phyloP scores from a whole-genome alignment of 2,888 invertebrate genomes.

The Aphodius sticticus region DNA sequence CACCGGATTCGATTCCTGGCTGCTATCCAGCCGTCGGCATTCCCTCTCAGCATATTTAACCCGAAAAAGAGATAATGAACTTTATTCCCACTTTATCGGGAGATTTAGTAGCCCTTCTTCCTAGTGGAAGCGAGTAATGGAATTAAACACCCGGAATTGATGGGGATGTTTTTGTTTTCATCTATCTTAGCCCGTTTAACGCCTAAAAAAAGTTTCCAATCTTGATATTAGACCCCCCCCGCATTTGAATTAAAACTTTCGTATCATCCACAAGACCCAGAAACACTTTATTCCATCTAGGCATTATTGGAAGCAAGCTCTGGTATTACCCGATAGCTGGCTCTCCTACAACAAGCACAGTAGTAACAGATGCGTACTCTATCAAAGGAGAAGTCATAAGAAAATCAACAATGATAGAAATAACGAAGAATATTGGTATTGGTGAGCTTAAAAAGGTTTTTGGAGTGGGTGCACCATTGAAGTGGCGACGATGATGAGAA shows the following conservation, averaged over 20 bases:
- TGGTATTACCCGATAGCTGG: background rate
- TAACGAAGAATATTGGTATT: slow-evolving; percentile 46
- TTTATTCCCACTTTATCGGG: slow-evolving; percentile 30
- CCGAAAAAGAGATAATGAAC: slow-evolving; percentile 33
- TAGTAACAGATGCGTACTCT: no score
- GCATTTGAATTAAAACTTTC: background rate
- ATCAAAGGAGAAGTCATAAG: background rate
- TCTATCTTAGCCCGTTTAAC: slow-evolving; percentile 31
- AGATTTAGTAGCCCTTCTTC: slow-evolving; percentile 29
- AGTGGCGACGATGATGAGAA: slow-evolving; percentile 19
- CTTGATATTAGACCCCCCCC: background rate
- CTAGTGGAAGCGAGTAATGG: slow-evolving; percentile 27
- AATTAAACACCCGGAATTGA: slow-evolving; percentile 31
- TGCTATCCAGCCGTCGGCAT: slow-evolving; percentile 28
- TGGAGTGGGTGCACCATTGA: slow-evolving; percentile 36
- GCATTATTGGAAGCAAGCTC: slow-evolving; percentile 49
- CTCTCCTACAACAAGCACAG: no score
- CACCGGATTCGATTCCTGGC: slow-evolving; percentile 14
- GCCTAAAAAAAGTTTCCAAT: background rate
- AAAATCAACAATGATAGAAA: background rate
- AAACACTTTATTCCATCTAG: slow-evolving; percentile 27
- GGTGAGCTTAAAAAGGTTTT: slow-evolving; percentile 55
- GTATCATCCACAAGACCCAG: background rate
- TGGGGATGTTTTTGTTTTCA: slow-evolving; percentile 31
- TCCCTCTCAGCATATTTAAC: slow-evolving; percentile 26